Percentiles rank a stretch among this genome's conserved stretches.
Evolutionary conservation across 2,888 invertebrate genomes (phyloP).

Genomic region (Sarcophaga carnaria): DNA sequence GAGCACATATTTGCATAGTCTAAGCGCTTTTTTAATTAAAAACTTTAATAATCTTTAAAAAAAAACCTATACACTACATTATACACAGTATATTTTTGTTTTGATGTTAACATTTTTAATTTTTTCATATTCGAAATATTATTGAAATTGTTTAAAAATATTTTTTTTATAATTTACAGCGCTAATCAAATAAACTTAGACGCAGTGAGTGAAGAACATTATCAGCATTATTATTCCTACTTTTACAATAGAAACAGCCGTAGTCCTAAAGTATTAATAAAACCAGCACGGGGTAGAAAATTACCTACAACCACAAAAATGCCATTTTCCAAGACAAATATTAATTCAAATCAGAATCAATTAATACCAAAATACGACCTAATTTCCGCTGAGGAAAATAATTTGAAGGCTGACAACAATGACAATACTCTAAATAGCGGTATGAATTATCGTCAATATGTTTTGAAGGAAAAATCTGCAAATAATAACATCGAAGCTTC

Average conservation of each 20-base stretch:
- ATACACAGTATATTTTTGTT: not conserved
- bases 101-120: not conserved
- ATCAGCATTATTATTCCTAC: conserved; percentile 56
- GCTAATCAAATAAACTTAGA: conserved; percentile 11
- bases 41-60: no score
- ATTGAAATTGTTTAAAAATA: not conserved
- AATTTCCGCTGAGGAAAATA: conserved; percentile 25
- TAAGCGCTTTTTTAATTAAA: no score
- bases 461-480: conserved; percentile 56
- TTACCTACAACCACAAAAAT: conserved; percentile 52
- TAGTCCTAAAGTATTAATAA: conserved; percentile 11
- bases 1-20: no score
- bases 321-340: conserved; percentile 50
- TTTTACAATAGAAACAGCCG: conserved; percentile 45
- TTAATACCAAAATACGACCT: conserved; percentile 34
- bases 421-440: conserved; percentile 14
- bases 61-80: no score
- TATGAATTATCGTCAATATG: conserved; percentile 36
- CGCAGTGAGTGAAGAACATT: conserved; percentile 34
- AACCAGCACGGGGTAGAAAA: conserved; percentile 31
- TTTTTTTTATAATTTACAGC: conserved; percentile 16
- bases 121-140: not conserved
- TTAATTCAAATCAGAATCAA: conserved; percentile 23
- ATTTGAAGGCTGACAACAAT: not conserved
- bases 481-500: conserved; percentile 43